phyloP scores from a whole-genome alignment of 2,888 invertebrate species.

The Eupithecia dodoneata region DNA sequence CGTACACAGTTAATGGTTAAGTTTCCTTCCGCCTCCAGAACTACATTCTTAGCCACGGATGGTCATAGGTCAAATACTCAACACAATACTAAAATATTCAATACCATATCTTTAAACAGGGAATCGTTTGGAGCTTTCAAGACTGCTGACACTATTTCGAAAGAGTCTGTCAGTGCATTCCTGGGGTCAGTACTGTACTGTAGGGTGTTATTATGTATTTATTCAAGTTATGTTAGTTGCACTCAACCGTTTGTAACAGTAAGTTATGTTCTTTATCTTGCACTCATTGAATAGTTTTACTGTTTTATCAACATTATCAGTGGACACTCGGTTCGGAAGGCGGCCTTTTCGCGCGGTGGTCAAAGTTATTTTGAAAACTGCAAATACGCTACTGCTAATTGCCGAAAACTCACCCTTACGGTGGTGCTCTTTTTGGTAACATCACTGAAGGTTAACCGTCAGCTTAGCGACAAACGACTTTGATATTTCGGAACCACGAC shows the following conservation, averaged over 20 bases:
- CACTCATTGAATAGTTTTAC: not conserved
- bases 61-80: slow-evolving; percentile 6
- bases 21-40: not conserved
- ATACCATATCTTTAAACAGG: not conserved
- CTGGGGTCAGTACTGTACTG: slow-evolving; percentile 6
- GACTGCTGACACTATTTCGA: not conserved
- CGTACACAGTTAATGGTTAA: not conserved
- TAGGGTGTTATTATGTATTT: slow-evolving; percentile 7
- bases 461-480: not conserved
- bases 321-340: not conserved
- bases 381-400: not conserved
- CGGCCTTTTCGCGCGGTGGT: not conserved
- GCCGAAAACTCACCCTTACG: not conserved
- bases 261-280: not conserved
- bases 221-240: slow-evolving; percentile 8
- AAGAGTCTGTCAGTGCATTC: slow-evolving; percentile 6
- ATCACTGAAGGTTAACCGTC: not conserved
- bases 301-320: not conserved
- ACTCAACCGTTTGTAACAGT: slow-evolving; percentile 3
- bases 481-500: not conserved
- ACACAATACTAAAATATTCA: slow-evolving; percentile 12
- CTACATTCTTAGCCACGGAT: not conserved
- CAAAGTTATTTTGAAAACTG: not conserved
- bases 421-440: not conserved
- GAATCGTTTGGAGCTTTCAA: not conserved